Base-by-base conservation (phyloP, 2,888 invertebrate genomes). In the Caenorhabditis afra region DNA sequence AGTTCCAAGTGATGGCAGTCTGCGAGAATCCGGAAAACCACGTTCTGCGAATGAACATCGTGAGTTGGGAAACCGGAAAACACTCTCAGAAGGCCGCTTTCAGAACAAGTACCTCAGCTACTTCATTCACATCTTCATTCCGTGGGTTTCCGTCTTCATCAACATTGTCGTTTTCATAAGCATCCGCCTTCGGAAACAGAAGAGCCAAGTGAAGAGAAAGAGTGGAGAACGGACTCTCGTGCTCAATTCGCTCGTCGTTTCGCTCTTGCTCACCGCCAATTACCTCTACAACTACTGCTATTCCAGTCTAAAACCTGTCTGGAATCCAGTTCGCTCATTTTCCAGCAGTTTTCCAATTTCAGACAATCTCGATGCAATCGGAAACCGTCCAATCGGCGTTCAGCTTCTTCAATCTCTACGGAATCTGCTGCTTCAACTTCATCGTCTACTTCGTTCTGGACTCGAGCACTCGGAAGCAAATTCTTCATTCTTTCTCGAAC, bases 371-470 rank as follows among this genome's bases (percentile, higher is more conserved):
- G 3, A 18, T 49, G 10, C 52, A 71, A 16, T 62, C 71, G 0
- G 49, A 55, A 8, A 39, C 23, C n/a, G 5, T 62, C 10, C 71
- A 71, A n/a, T 71, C 71, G 0, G 47, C 49, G 7, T 62, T 71
- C 29, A 62, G 71, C 29, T 62, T 71, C 47, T 71, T 62, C 62
- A 62, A 62, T 18, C 35, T 71, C 10, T 71, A 71, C 29, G 71
- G 71, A 12, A 55, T 53, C 22, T 53, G 47, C 16, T 62, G 47
- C n/a, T 71, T 71, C 49, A 71, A 71, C n/a, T 71, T 71, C 18
- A 12, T 62, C 14, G 71, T 71, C 12, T 71, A 71, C 35, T 71
- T 71, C 23, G 7, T 71, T 18, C n/a, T 71, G 7, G 62, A 62
- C 47, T 20, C 62, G 8, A 47, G 37, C 1, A 71, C 62, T 53